Evolutionary conservation across 2,113 vertebrate genomes (phyloP).

Genomic region (Ciconia boyciana): DNA sequence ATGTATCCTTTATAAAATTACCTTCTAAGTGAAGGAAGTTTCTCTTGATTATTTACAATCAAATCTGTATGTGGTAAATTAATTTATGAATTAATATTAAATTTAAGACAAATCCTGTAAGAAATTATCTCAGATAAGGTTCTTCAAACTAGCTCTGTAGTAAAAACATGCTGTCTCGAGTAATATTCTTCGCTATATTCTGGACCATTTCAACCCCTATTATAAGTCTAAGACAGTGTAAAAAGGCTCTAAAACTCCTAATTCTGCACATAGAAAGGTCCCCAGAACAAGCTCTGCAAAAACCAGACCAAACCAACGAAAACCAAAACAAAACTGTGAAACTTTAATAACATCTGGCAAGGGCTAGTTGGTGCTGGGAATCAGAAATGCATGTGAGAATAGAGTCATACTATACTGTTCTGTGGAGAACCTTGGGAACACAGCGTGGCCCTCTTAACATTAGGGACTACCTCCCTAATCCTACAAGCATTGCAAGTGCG

Average conservation of each 20-base stretch:
- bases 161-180: neutral
- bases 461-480: neutral
- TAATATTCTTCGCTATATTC: neutral
- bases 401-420: neutral
- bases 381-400: neutral
- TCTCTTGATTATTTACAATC: neutral
- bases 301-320: neutral
- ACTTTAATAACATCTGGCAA: neutral
- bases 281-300: neutral
- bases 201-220: neutral
- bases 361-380: neutral
- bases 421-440: neutral
- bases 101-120: neutral
- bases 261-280: neutral
- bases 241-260: neutral
- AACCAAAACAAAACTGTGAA: neutral
- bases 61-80: neutral
- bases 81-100: neutral
- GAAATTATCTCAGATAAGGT: neutral
- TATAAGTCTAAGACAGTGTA: neutral
- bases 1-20: neutral
- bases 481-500: neutral
- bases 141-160: neutral
- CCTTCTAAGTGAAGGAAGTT: neutral
- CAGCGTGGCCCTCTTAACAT: neutral